Percentiles rank a stretch among this genome's conserved stretches.
These are phyloP conservation scores for Ceratoteleas bidentatus DNA, from an alignment of 1,140 invertebrate species.

Conservation along the genomic window DNA sequence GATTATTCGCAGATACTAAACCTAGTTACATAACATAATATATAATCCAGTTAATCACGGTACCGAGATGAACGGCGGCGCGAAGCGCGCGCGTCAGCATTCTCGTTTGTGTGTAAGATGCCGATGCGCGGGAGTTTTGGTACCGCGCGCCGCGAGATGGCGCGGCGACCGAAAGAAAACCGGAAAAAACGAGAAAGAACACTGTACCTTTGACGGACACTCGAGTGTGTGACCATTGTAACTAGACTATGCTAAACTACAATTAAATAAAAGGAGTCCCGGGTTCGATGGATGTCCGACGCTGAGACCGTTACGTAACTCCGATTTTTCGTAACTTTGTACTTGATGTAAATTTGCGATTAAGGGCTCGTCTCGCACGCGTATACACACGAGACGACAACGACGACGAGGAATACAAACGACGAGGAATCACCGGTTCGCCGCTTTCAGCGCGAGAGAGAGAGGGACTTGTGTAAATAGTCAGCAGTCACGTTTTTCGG, in stretches of 20 bases:
- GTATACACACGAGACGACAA: constrained; percentile 20
- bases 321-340: constrained; percentile 80
- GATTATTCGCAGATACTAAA: no score
- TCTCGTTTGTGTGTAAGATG: not conserved
- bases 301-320: constrained; percentile 74
- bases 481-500: constrained; percentile 27
- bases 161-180: no score
- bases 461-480: constrained; percentile 56
- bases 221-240: constrained; percentile 76
- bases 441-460: constrained; percentile 47
- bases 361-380: constrained; percentile 40
- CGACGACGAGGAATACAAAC: no score
- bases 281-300: constrained; percentile 68
- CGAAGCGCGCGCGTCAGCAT: constrained; percentile 14
- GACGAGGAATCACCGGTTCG: no score
- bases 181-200: constrained; percentile 9
- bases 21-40: constrained; percentile 1
- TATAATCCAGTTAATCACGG: constrained; percentile 1
- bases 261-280: constrained; percentile 42
- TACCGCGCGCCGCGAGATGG: no score
- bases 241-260: constrained; percentile 69
- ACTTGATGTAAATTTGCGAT: constrained; percentile 79
- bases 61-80: constrained; percentile 21
- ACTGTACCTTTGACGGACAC: constrained; percentile 74
- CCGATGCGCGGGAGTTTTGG: no score